Evolutionary conservation across 2,888 invertebrate species (phyloP).

Genomic region (Eurytoma californica): DNA sequence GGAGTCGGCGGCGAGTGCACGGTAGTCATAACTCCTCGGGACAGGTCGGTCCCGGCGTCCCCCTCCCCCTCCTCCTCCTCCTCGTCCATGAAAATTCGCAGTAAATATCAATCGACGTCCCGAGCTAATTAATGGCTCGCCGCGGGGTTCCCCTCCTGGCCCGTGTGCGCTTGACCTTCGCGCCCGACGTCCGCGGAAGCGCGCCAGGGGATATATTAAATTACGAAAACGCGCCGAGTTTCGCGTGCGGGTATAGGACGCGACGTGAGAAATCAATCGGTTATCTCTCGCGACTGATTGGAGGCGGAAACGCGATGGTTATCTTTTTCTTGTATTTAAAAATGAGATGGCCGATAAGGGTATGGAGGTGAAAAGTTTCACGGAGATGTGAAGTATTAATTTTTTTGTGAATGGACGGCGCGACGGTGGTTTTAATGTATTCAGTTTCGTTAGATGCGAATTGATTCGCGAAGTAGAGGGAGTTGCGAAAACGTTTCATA

Average conservation of each 20-base stretch:
- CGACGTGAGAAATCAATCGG: conserved; percentile 47
- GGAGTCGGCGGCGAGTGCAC: not conserved
- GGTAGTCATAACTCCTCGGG: conserved; percentile 47
- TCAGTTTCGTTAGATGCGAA: not conserved
- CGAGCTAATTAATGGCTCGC: conserved; percentile 47
- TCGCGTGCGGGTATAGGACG: not conserved
- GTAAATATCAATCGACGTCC: conserved; percentile 55
- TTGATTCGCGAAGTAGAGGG: not conserved
- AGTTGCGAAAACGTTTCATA: conserved; percentile 1
- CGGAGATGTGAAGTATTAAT: not conserved
- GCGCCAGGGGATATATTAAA: conserved; percentile 27
- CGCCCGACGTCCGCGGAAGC: conserved; percentile 29
- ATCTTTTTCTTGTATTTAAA: too few species aligned
- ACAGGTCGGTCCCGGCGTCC: not conserved
- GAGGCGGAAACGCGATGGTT: too few species aligned
- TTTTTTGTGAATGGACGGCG: not conserved
- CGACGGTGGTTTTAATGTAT: not conserved
- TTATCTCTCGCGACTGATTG: conserved; percentile 1
- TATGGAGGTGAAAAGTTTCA: too few species aligned
- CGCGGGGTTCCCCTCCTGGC: conserved; percentile 27
- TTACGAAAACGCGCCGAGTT: conserved; percentile 34
- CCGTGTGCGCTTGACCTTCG: not conserved
- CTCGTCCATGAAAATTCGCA: conserved; percentile 9
- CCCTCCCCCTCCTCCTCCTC: not conserved
- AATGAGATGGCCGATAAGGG: too few species aligned